Conservation (phyloP, 2,797 vertebrate genomes). For the Cygnus olor region DNA sequence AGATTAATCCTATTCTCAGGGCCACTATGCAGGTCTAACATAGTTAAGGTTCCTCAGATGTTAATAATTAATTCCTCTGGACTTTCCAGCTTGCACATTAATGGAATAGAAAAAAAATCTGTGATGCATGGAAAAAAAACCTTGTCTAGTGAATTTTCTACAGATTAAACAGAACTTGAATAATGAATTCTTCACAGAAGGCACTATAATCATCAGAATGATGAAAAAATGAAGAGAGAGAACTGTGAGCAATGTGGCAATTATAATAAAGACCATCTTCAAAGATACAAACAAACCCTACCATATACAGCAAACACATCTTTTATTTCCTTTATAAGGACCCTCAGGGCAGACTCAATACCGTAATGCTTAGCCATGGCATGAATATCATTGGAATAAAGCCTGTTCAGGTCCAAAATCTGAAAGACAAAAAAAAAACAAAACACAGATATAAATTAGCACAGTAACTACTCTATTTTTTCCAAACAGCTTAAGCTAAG, state of each 20-base stretch:
- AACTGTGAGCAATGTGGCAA: background rate
- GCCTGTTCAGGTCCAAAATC: slow-evolving; percentile 88
- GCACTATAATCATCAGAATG: background rate
- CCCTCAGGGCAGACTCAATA: slow-evolving; percentile 92
- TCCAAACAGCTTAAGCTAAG: background rate
- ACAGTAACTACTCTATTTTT: background rate
- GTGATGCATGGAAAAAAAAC: background rate
- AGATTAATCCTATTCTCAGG: background rate
- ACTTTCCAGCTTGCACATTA: background rate
- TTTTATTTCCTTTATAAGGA: slow-evolving; percentile 97
- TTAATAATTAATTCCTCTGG: background rate
- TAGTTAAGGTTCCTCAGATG: background rate
- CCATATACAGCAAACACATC: slow-evolving; percentile 98
- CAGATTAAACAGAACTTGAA: background rate
- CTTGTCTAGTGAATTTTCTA: background rate
- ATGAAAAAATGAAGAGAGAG: background rate
- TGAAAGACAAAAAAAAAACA: slow-evolving; percentile 47
- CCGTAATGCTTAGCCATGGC: slow-evolving; percentile 93
- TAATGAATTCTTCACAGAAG: background rate
- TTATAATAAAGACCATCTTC: background rate
- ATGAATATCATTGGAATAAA: slow-evolving; percentile 95
- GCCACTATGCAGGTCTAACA: background rate
- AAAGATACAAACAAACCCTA: slow-evolving; percentile 67
- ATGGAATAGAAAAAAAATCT: background rate
- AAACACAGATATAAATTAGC: background rate